Conservation (phyloP, 2,888 invertebrate genomes). For the Euspilapteryx auroguttella region DNA sequence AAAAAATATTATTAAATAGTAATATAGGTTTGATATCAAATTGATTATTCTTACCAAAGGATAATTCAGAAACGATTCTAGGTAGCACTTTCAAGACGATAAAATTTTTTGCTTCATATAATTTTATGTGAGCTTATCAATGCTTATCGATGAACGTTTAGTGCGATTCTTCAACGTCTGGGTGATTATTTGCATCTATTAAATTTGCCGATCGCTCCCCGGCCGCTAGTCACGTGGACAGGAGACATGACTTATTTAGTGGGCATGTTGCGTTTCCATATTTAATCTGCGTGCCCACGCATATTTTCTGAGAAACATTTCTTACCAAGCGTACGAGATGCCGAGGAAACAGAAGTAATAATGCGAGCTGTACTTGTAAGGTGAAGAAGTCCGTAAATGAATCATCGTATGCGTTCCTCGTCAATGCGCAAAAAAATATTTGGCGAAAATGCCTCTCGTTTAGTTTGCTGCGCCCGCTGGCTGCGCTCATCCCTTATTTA, state of each 20-base stretch:
- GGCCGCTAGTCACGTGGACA: conserved; percentile 36
- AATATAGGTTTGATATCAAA: no score
- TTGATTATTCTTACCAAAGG: no score
- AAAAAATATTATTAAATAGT: no score
- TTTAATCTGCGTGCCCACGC: conserved; percentile 56
- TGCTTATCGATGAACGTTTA: conserved; percentile 11
- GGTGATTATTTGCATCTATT: conserved; percentile 20
- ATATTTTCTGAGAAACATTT: conserved; percentile 57
- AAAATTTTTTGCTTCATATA: no score
- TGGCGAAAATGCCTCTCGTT: conserved; percentile 53
- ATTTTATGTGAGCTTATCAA: no score
- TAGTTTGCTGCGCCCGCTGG: conserved; percentile 28
- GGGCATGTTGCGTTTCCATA: conserved; percentile 53
- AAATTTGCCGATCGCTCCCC: conserved; percentile 25
- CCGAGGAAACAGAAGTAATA: conserved; percentile 57
- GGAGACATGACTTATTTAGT: conserved; percentile 53
- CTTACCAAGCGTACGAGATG: conserved; percentile 49
- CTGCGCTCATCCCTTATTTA: conserved; percentile 57
- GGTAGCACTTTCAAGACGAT: no score
- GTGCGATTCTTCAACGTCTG: conserved; percentile 11
- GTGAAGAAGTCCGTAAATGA: conserved; percentile 53
- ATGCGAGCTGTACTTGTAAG: conserved; percentile 51
- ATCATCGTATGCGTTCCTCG: conserved; percentile 58
- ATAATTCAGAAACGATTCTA: no score
- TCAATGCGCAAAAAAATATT: conserved; percentile 50